phyloP scores from a whole-genome alignment of 1,140 invertebrate species.

The Trachelipus rathkii region DNA sequence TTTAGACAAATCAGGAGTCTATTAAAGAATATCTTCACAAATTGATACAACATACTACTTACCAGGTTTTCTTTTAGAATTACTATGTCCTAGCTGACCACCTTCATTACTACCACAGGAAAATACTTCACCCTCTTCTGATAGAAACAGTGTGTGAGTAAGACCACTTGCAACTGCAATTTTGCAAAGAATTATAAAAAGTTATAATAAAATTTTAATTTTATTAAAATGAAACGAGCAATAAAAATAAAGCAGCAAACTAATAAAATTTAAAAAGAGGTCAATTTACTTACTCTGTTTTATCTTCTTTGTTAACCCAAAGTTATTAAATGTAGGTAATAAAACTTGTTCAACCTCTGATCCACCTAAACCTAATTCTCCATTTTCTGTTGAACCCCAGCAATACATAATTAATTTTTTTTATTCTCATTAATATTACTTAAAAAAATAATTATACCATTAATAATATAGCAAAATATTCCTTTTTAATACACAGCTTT shows the following conservation, averaged over 20 bases:
- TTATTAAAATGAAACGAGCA: background rate
- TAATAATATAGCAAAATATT: too few species aligned
- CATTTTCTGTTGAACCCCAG: background rate
- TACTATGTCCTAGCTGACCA: background rate
- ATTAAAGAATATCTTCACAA: too few species aligned
- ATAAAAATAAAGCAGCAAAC: too few species aligned
- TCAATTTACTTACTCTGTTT: background rate
- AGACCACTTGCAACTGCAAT: background rate
- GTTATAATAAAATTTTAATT: background rate
- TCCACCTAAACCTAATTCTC: background rate
- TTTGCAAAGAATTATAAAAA: background rate
- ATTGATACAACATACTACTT: background rate
- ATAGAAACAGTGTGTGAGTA: background rate
- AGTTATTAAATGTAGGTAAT: constrained; percentile 2
- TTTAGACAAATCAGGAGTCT: too few species aligned
- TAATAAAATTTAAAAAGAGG: background rate
- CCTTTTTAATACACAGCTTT: too few species aligned
- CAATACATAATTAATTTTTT: background rate
- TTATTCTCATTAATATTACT: too few species aligned
- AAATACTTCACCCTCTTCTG: background rate
- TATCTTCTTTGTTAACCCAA: background rate
- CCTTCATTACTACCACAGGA: background rate
- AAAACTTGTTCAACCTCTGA: constrained; percentile 2
- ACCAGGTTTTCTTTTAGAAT: background rate
- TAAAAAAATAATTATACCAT: too few species aligned